These are phyloP conservation scores for Diloba caeruleocephala DNA, from an alignment of 2,888 invertebrate species.

Conservation along the genomic window DNA sequence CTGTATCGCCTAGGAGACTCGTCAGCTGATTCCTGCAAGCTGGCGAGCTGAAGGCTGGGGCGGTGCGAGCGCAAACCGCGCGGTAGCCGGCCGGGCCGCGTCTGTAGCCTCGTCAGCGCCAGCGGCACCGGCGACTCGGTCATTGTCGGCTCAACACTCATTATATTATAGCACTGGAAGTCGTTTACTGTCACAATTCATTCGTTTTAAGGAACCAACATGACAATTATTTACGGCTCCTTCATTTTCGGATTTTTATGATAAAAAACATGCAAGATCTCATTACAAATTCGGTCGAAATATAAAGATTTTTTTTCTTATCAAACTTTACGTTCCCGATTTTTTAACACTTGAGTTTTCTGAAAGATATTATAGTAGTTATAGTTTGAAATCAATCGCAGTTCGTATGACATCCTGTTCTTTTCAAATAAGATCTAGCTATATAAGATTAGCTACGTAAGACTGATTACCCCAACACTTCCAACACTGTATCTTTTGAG, in stretches of 20 bases:
- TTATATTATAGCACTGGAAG: constrained; percentile 68
- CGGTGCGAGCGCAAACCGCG: constrained; percentile 78
- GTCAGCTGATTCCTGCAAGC: constrained; percentile 82
- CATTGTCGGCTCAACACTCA: constrained; percentile 84
- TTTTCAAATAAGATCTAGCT: too few relatives aligned
- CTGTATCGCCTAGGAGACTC: constrained; percentile 82
- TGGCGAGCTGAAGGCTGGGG: constrained; percentile 83
- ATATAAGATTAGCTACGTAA: too few relatives aligned
- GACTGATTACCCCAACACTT: too few relatives aligned
- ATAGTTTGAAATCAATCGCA: constrained; percentile 29
- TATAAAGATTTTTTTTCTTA: too few relatives aligned
- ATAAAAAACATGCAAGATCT: constrained; percentile 58
- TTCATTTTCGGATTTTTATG: constrained; percentile 68
- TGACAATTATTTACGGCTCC: constrained; percentile 71
- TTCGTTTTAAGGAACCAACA: constrained; percentile 52
- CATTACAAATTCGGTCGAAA: constrained; percentile 51
- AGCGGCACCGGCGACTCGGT: constrained; percentile 86
- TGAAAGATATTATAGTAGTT: constrained; percentile 21
- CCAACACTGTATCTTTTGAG: too few relatives aligned
- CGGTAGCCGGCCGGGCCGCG: constrained; percentile 70
- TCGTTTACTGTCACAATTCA: constrained; percentile 66
- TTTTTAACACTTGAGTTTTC: constrained; percentile 10
- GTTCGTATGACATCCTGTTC: constrained; percentile 11
- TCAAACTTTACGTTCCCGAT: constrained; percentile 39
- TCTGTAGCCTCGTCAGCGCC: constrained; percentile 81